These are phyloP conservation scores for Schlechtendalia chinensis DNA, from an alignment of 1,140 invertebrate species.

Conservation along the genomic window DNA sequence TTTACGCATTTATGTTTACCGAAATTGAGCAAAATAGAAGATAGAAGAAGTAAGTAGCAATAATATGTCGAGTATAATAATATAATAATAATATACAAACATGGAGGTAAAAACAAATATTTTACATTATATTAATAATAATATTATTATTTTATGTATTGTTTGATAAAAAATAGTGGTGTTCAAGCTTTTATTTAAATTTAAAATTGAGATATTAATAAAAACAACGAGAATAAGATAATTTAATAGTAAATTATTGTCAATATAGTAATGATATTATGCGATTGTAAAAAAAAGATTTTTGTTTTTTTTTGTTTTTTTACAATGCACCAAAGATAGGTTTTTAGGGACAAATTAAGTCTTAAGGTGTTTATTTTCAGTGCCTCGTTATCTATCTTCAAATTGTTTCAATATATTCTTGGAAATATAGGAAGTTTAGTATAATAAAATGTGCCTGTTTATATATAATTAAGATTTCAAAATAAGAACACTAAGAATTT, in stretches of 20 bases:
- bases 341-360: conserved; percentile 11
- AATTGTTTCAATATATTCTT: background rate
- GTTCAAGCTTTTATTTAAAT: background rate
- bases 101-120: background rate
- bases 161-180: background rate
- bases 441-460: background rate
- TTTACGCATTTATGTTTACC: background rate
- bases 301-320: background rate
- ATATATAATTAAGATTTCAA: background rate
- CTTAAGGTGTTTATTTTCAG: background rate
- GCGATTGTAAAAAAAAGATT: background rate
- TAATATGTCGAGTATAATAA: background rate
- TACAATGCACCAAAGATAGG: background rate
- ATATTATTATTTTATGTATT: background rate
- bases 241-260: background rate
- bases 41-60: no score
- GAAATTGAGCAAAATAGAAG: conserved; percentile 13
- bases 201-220: conserved; percentile 2
- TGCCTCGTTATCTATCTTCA: background rate
- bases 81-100: background rate
- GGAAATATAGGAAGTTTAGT: background rate
- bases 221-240: background rate
- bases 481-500: background rate
- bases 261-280: no score
- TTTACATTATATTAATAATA: conserved; percentile 1